Evolutionary conservation across 37 sponge, comb jelly and placozoan genomes (phyloP), one percentile per base, ranked within the genome.

Genomic region (Axinella damicornis): DNA sequence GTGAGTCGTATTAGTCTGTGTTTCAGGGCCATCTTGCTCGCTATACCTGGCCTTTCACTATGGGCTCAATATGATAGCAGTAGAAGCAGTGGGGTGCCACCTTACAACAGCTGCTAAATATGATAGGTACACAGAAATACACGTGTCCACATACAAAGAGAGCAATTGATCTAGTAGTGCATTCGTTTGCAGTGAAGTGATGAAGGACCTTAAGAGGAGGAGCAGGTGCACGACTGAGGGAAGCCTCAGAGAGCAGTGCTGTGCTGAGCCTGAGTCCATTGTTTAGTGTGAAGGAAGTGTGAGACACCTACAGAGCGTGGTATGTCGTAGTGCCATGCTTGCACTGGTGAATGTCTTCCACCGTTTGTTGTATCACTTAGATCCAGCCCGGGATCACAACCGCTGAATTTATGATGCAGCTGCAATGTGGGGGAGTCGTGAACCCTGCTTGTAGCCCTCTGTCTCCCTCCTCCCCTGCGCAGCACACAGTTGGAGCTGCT

Each of bases 1-100:
- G n/a, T n/a, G n/a, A n/a, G n/a, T 5, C 33, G 30, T 12, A 65
- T 65, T 14, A 24, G 14, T 65, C 33, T 19, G n/a, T n/a, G n/a
- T n/a, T n/a, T n/a, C 71, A 93, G 90, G 94, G 94, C 32, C 94
- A 94, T 65, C 67, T 94, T 34, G 71, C 91, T 16, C 78, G 94
- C 20, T 87, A n/a, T n/a, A 87, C 46, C 78, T 94, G 56, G 83
- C 91, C 4, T 90, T 67, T 64, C 63, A 86, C 22, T 81, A 86
- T 79, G 82, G 86, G 0, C 87, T 94, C 27, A 74, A 86, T 83
- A 84, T 94, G 75, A 78, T 62, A 6, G 76, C 84, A 28, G 78
- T 90, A 27, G 94, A 94, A 46, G 91, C 87, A 58, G 84, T 75
- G 21, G 78, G 80, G 12, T 79, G 80, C 11, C 94, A 90, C 57